Evolutionary conservation across 2,113 vertebrate genomes (phyloP).

Genomic region (Lepisosteus osseus): DNA sequence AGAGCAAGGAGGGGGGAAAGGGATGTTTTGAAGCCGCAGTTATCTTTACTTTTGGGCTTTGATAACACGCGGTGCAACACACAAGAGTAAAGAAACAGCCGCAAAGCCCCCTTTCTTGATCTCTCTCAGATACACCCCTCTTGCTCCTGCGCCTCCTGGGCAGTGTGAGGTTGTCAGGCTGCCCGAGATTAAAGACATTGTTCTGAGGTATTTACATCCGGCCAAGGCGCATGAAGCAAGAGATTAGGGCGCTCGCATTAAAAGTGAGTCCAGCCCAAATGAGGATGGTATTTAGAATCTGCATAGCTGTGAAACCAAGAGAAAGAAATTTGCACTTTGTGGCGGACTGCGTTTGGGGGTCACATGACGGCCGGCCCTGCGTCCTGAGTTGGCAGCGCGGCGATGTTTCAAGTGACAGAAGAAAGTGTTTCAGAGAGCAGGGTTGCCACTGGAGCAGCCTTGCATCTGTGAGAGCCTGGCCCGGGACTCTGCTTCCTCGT

Average conservation of each 20-base stretch:
- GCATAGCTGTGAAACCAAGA: constrained; percentile 66
- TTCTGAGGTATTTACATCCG: constrained; percentile 73
- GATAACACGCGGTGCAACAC: constrained; percentile 33
- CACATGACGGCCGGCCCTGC: constrained; percentile 57
- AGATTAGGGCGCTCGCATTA: constrained; percentile 67
- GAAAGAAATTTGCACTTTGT: constrained; percentile 59
- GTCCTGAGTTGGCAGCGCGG: background rate
- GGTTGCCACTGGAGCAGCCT: background rate
- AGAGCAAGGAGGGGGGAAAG: constrained; percentile 21
- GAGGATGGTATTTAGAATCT: constrained; percentile 55
- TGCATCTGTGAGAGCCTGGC: background rate
- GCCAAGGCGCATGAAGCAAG: constrained; percentile 75
- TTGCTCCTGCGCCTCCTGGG: constrained; percentile 32
- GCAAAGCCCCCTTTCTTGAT: constrained; percentile 39
- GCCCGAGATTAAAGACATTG: constrained; percentile 76
- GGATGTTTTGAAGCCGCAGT: constrained; percentile 44
- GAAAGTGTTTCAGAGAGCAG: background rate
- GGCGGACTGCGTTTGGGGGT: constrained; percentile 57
- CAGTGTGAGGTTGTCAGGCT: constrained; percentile 62
- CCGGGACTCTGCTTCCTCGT: constrained; percentile 1
- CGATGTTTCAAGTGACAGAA: background rate
- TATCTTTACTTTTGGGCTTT: constrained; percentile 48
- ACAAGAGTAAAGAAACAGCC: constrained; percentile 42
- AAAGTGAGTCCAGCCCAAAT: constrained; percentile 47
- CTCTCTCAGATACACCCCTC: constrained; percentile 47